Evolutionary conservation across 1,140 invertebrate genomes (phyloP), one percentile per base, ranked within the genome.

Genomic region (Pollicipes pollicipes): DNA sequence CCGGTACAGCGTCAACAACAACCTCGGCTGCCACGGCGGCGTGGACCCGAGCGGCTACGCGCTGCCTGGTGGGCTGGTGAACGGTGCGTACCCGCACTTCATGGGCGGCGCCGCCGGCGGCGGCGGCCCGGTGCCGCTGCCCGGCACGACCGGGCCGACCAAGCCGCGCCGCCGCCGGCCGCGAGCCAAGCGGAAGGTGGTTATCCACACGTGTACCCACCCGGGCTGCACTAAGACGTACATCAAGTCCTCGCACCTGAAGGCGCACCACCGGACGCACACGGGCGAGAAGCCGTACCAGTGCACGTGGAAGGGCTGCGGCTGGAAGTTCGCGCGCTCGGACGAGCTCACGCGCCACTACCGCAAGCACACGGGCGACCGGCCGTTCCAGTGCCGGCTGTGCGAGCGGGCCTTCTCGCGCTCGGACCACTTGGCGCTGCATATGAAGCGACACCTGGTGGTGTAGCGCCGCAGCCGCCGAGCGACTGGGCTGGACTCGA

Each of bases 231-330:
- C 78, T 31, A 89, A 89, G 78, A 86, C 84, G 0, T 89, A 88
- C 78, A 86, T 84, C 17, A 89, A 89, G 76, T 87, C 85, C 71
- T 88, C 87, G 3, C 88, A 89, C 79, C 79, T 88, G 69, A 86
- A 88, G 75, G 85, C 86, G 13, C 87, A 88, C 77, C 77, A 85
- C 66, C 75, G 84, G 69, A 84, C 85, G 66, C 85, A 87, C 74
- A 86, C 85, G 72, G 84, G 85, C 35, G 84, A 88, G 75, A 88
- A 88, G 75, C 87, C 88, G 0, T 89, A 88, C 77, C 81, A 83
- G 71, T 89, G 94, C 76, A 84, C 81, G 70, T 88, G 86, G 86
- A 84, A 84, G 73, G 85, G 85, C 16, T 88, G 86, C 76, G 85
- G 84, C 0, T 88, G 87, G 87, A 86, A 85, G 74, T 88, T 88